Base-by-base conservation (phyloP, 2,113 vertebrate species). In the Poeciliopsis occidentalis region DNA sequence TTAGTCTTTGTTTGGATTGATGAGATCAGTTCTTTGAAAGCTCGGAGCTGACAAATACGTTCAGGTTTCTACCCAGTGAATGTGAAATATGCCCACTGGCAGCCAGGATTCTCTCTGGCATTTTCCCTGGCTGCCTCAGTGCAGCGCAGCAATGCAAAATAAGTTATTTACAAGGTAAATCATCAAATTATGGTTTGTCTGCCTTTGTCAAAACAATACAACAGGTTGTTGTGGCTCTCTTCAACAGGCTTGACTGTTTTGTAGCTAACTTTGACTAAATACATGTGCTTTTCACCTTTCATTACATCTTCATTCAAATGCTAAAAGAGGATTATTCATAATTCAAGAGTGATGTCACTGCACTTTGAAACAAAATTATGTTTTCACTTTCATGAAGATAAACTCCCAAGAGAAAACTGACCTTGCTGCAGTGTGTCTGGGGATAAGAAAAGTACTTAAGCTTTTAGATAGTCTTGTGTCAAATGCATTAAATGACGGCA, bases 1-100 rank as follows among this genome's bases (percentile, higher is more conserved):
- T 64, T 34, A 64, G 76, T 47, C 80, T 88, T 88, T 85, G 79
- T 85, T 57, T 64, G 67, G 54, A 69, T 65, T 65, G 61, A 83
- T 81, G 17, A 83, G 80, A 78, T 70, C 60, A 31, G 66, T 65
- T 5, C 79, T 69, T 77, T 84, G 75, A 67, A 69, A 69, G 30
- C 69, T 85, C 29, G 30, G 44, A 39, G 3, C 61, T 47, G 29
- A 32, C 27, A 71, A 73, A 67, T 63, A 34, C 54, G 22, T 13
- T 66, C 62, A 73, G 34, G 78, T 73, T 71, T 79, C 79, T 79
- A 57, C 12, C 22, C 3, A 44, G 8, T 12, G 11, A 65, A 64
- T 63, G 72, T 15, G 67, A 57, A 80, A 69, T 19, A 37, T 51
- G 27, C 32, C 63, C 34, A 29, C 47, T 8, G 4, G 67, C 27